Evolutionary conservation across 2,888 invertebrate species (phyloP).

Genomic region (Endotricha flammealis): DNA sequence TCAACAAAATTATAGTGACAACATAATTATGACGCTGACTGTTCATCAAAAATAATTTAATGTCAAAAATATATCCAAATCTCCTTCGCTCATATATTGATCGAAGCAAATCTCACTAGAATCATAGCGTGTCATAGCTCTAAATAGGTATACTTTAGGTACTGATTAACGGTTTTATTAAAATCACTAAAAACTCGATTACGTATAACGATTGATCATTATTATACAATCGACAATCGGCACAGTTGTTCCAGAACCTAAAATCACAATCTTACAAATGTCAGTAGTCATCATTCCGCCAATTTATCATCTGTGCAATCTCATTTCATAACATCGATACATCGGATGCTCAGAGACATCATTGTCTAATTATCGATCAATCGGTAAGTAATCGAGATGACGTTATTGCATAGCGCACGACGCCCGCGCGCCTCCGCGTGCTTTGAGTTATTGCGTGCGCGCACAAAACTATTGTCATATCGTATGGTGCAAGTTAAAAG

Average conservation of each 20-base stretch:
- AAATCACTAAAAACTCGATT: too few relatives aligned
- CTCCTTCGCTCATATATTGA: too few relatives aligned
- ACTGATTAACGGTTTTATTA: too few relatives aligned
- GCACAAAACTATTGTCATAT: constrained; percentile 3
- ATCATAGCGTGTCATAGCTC: too few relatives aligned
- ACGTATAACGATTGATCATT: background rate
- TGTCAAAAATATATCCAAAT: too few relatives aligned
- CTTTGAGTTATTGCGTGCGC: background rate
- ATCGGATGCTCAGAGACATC: too few relatives aligned
- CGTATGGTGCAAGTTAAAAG: constrained; percentile 8
- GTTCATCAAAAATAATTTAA: too few relatives aligned
- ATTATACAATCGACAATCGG: background rate
- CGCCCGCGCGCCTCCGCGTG: constrained; percentile 9
- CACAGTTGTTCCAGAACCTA: background rate
- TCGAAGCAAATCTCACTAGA: too few relatives aligned
- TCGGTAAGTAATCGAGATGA: constrained; percentile 5
- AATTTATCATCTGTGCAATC: background rate
- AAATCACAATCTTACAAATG: background rate
- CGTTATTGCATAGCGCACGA: constrained; percentile 17
- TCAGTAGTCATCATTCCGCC: background rate
- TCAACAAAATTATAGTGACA: too few relatives aligned
- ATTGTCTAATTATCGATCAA: constrained; percentile 8
- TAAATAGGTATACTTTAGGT: too few relatives aligned
- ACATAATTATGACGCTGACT: too few relatives aligned
- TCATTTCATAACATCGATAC: background rate